Conservation (phyloP, 2,113 vertebrate species). For the Columba livia region DNA sequence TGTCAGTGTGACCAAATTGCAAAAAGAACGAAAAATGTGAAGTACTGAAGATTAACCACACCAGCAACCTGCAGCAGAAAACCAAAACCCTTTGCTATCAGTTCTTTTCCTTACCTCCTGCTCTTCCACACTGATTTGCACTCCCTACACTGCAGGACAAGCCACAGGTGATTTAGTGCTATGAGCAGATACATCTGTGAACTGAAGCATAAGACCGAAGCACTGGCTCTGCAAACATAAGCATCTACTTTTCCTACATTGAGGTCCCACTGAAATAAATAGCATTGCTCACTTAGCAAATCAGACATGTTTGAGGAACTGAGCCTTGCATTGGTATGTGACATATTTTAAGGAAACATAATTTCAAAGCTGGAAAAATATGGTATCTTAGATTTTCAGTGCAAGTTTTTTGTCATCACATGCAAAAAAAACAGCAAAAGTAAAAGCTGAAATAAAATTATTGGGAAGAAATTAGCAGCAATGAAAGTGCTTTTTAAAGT, state of each 20-base stretch:
- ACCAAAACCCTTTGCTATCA: not conserved
- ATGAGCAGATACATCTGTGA: not conserved
- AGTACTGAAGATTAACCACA: not conserved
- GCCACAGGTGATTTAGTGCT: not conserved
- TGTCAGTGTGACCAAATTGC: not conserved
- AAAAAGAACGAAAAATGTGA: conserved; percentile 19
- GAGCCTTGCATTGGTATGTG: not conserved
- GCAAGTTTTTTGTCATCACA: not conserved
- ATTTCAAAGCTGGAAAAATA: not conserved
- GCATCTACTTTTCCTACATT: not conserved
- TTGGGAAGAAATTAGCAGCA: conserved; percentile 66
- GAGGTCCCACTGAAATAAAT: not conserved
- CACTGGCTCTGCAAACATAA: not conserved
- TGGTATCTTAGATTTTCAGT: not conserved
- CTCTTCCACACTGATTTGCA: not conserved
- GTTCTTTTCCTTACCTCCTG: not conserved
- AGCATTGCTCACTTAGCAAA: not conserved
- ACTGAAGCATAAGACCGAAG: not conserved
- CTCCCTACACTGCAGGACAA: not conserved
- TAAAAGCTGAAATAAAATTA: conserved; percentile 65
- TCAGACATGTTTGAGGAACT: not conserved
- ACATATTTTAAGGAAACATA: not conserved
- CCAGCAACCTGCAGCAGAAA: not conserved
- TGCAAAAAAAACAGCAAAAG: not conserved
- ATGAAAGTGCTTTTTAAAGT: conserved; percentile 63